Conservation (phyloP, 2,888 invertebrate species). For the Oxyscelio sp. region DNA sequence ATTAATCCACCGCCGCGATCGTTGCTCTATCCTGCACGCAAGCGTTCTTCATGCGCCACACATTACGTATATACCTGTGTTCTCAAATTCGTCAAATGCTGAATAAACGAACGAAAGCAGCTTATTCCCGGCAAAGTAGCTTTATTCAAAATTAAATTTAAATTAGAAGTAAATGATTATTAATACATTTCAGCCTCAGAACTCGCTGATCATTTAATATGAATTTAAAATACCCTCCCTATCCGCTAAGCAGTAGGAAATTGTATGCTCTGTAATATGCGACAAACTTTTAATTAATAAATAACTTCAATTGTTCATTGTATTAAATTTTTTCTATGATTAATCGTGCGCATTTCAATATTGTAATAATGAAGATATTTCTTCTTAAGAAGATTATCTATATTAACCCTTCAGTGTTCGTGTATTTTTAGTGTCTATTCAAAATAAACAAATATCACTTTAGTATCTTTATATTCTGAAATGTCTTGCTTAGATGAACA, state of each 20-base stretch:
- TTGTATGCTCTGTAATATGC: background rate
- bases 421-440: too few species aligned
- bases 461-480: too few species aligned
- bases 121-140: conserved; percentile 25
- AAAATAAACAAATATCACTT: too few species aligned
- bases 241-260: too few species aligned
- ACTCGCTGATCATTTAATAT: background rate
- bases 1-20: conserved; percentile 76
- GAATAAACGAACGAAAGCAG: conserved; percentile 31
- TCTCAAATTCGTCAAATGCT: conserved; percentile 53
- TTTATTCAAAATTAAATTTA: conserved; percentile 10
- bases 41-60: conserved; percentile 66
- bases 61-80: conserved; percentile 48
- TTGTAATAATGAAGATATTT: too few species aligned
- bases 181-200: background rate
- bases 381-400: too few species aligned
- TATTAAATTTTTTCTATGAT: too few species aligned
- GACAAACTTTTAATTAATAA: conserved; percentile 20
- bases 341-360: too few species aligned
- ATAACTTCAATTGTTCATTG: too few species aligned
- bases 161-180: conserved; percentile 11
- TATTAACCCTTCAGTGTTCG: too few species aligned
- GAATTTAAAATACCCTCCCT: background rate
- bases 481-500: too few species aligned
- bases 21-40: conserved; percentile 68